Evolutionary conservation across 2,888 invertebrate species (phyloP), one percentile per base, ranked within the genome.

Genomic region (Drosophila macrospina): DNA sequence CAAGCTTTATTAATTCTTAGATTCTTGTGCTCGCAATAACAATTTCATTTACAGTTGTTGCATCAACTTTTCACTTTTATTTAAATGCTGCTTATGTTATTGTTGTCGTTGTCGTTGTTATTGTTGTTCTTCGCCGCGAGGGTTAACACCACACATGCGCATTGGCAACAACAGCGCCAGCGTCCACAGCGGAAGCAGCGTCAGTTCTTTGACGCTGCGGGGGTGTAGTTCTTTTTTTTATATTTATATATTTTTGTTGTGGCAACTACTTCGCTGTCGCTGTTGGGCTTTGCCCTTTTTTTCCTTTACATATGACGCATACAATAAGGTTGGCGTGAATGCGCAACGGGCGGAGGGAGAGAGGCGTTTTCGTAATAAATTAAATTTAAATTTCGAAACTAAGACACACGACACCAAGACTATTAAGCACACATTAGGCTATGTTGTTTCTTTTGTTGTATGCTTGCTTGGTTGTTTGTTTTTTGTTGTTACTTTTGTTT

Each of bases 121-220:
- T 28, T 37, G 42, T 47, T 63, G 55, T 59, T 47, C 50, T 50
- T 61, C 11, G 11, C n/a, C n/a, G 34, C 59, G 57, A 60, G 69
- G 86, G 73, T 48, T 65, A 66, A 78, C 74, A 60, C 61, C 45
- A 63, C 80, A 72, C 85, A 82, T 82, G 89, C 82, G 89, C 87
- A 88, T 30, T 78, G 36, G 44, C 47, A 48, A 48, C 70, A 69
- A 62, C 28, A 28, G 2, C 20, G 20, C 20, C 67, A 50, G 48
- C 60, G 60, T 48, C 76, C 44, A 56, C 63, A 60, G 48, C 74
- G 65, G 71, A 79, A 70, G 36, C 64, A 44, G 59, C 13, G 52
- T 48, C 42, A 32, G 7, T 48, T 41, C 54, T 48, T 34, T 13
- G 30, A n/a, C 65, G 47, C 26, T 63, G 56, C 57, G 77, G 71